These are phyloP conservation scores for Ascaphus truei DNA, from an alignment of 2,113 vertebrate genomes.

Conservation along the genomic window DNA sequence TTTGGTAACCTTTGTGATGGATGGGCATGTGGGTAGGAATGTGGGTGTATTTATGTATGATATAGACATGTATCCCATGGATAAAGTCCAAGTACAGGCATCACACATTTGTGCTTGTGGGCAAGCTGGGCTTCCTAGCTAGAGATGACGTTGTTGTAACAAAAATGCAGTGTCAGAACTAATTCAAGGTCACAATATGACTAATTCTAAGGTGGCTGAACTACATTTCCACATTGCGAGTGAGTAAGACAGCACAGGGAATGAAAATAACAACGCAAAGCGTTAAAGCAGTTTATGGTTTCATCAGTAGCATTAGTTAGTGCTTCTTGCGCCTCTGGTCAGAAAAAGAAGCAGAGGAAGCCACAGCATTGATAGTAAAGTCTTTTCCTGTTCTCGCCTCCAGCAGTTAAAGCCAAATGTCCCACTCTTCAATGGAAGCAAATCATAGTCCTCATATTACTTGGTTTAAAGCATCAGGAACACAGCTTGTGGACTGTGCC, in stretches of 20 bases:
- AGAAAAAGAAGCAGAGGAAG: neutral
- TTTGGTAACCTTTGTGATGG: no score
- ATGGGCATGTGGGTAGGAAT: no score
- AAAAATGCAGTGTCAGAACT: no score
- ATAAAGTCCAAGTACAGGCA: no score
- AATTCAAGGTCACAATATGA: no score
- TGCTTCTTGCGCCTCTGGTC: neutral
- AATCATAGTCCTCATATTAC: neutral
- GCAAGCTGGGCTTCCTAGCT: no score
- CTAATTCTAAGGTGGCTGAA: neutral
- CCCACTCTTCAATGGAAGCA: neutral
- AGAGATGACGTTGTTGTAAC: no score
- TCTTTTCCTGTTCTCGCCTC: conserved; percentile 1
- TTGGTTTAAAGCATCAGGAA: conserved; percentile 1
- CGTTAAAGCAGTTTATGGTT: neutral
- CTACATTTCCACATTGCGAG: neutral
- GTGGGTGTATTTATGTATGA: no score
- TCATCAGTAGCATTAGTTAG: conserved; percentile 16
- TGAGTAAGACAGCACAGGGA: neutral
- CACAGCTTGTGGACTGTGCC: neutral
- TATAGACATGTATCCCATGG: no score
- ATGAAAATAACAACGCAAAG: neutral
- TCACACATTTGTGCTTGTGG: no score
- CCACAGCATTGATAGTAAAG: conserved; percentile 4
- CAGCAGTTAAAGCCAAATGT: neutral